A percentile compares a stretch with the other conserved stretches of the same genome.
These are phyloP conservation scores for Triplophysa dalaica DNA, from an alignment of 2,113 vertebrate species.

Conservation along the genomic window DNA sequence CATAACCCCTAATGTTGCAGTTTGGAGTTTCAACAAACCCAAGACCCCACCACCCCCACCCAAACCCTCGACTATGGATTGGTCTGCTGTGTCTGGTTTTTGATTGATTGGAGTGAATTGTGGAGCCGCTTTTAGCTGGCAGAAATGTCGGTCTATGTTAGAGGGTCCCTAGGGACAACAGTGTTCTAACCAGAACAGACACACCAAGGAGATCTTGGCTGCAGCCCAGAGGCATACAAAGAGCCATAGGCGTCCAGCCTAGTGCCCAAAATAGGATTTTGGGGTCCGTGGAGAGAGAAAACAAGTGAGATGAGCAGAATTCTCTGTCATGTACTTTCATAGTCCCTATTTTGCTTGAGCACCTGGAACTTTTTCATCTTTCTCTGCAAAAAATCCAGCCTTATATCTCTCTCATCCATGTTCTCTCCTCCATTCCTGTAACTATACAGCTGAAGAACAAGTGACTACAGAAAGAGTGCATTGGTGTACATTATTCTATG, in stretches of 20 bases:
- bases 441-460: background rate
- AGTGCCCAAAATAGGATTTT: slow-evolving; percentile 49
- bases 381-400: slow-evolving; percentile 23
- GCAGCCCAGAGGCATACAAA: slow-evolving; percentile 49
- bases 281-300: slow-evolving; percentile 4
- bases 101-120: slow-evolving; percentile 42
- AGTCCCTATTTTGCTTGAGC: slow-evolving; percentile 26
- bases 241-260: slow-evolving; percentile 33
- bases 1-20: background rate
- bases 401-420: background rate
- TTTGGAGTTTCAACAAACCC: background rate
- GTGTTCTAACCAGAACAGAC: slow-evolving; percentile 50
- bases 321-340: slow-evolving; percentile 39
- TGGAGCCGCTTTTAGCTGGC: slow-evolving; percentile 55
- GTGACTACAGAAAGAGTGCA: background rate
- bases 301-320: slow-evolving; percentile 22
- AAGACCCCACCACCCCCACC: slow-evolving; percentile 5
- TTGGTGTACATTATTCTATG: background rate
- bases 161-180: slow-evolving; percentile 45
- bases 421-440: background rate
- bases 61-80: background rate
- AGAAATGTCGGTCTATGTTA: slow-evolving; percentile 50
- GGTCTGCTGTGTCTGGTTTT: slow-evolving; percentile 35
- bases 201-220: slow-evolving; percentile 51
- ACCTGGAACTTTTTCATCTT: slow-evolving; percentile 45